These are phyloP conservation scores for Eupithecia tripunctaria DNA, from an alignment of 2,888 invertebrate genomes.

Conservation along the genomic window DNA sequence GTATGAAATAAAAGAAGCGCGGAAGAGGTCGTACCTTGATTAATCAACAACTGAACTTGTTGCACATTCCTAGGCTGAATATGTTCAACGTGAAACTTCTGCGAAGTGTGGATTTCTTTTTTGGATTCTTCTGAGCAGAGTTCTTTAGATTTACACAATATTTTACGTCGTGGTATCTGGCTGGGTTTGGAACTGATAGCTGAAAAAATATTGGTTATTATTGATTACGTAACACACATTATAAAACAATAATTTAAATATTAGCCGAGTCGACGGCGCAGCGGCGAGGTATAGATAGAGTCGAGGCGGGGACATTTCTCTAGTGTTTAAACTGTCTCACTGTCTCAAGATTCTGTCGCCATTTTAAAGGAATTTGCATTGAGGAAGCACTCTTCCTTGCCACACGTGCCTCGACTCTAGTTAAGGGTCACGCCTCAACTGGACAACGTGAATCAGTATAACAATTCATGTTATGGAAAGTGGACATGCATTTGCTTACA, in stretches of 20 bases:
- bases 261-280: too few relatives aligned
- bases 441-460: too few relatives aligned
- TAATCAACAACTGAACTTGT: constrained; percentile 58
- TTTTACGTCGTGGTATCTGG: constrained; percentile 58
- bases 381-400: too few relatives aligned
- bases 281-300: too few relatives aligned
- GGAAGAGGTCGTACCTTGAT: constrained; percentile 53
- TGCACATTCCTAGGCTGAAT: constrained; percentile 58
- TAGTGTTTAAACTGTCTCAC: too few relatives aligned
- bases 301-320: too few relatives aligned
- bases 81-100: constrained; percentile 41
- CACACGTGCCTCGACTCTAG: too few relatives aligned
- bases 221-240: neutral
- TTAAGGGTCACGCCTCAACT: too few relatives aligned
- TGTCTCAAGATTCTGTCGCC: too few relatives aligned
- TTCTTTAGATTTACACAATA: constrained; percentile 23
- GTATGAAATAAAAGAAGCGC: neutral
- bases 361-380: too few relatives aligned
- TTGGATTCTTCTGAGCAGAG: neutral
- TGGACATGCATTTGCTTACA: too few relatives aligned
- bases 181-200: constrained; percentile 52
- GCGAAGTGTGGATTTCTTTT: neutral
- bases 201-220: neutral
- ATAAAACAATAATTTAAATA: neutral
- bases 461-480: too few relatives aligned